Evolutionary conservation across 2,113 vertebrate genomes (phyloP).

Genomic region (Pteronura brasiliensis): DNA sequence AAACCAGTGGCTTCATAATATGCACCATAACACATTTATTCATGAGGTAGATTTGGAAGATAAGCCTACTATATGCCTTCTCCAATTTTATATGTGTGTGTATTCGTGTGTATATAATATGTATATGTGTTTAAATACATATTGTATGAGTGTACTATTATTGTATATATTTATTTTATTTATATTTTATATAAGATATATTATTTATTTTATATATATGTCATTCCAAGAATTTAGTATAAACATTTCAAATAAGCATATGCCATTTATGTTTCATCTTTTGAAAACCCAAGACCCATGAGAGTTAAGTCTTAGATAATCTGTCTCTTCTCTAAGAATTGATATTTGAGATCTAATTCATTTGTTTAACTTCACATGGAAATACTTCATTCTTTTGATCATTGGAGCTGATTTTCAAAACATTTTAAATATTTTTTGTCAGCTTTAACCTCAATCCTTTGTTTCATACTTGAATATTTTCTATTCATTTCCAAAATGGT

Average conservation of each 20-base stretch:
- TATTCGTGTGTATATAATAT: no score
- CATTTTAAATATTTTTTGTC: not conserved
- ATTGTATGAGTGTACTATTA: not conserved
- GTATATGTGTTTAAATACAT: no score
- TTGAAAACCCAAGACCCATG: not conserved
- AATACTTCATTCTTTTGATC: not conserved
- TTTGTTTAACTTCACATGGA: not conserved
- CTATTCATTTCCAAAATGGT: not conserved
- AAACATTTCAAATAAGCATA: not conserved
- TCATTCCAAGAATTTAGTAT: not conserved
- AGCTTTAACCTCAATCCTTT: not conserved
- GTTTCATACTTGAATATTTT: not conserved
- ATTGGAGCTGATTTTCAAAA: not conserved
- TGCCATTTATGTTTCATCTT: not conserved
- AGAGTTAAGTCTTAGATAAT: not conserved
- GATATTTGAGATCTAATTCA: not conserved
- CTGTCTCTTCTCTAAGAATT: not conserved
- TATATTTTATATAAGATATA: not conserved
- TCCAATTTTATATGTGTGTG: not conserved
- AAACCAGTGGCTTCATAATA: not conserved
- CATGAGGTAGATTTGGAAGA: not conserved
- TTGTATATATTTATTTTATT: not conserved
- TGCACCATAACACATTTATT: not conserved
- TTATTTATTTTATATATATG: not conserved
- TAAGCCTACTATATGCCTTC: not conserved